Conservation (phyloP, 2,888 invertebrate genomes). For the Microctonus hyperodae region DNA sequence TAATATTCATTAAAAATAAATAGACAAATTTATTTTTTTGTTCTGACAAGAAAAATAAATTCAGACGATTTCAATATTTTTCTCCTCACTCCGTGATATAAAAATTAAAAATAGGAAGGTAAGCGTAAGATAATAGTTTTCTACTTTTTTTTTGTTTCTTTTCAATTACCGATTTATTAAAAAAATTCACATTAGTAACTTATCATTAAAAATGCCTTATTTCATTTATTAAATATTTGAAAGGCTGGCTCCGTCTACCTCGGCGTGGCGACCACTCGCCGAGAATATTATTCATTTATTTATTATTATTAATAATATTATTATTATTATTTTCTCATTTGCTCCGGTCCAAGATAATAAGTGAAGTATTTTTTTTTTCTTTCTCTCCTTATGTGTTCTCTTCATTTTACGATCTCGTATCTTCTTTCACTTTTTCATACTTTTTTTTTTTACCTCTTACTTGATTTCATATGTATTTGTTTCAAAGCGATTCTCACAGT, state of each 20-base stretch:
- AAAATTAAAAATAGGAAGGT: neutral
- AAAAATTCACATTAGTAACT: conserved; percentile 62
- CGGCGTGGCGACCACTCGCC: conserved; percentile 19
- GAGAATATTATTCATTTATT: conserved; percentile 43
- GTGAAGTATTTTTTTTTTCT: conserved; percentile 43
- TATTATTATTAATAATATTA: conserved; percentile 7
- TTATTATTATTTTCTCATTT: conserved; percentile 12
- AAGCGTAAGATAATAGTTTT: neutral
- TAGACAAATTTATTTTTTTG: neutral
- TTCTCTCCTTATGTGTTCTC: conserved; percentile 26
- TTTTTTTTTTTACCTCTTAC: conserved; percentile 14
- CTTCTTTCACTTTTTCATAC: neutral
- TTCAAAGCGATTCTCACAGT: conserved; percentile 17
- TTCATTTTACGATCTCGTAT: conserved; percentile 19
- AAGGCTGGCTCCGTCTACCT: conserved; percentile 44
- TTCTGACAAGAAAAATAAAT: too few species aligned
- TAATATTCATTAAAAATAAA: conserved; percentile 25
- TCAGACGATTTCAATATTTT: too few species aligned
- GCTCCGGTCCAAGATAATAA: conserved; percentile 47
- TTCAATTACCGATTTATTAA: conserved; percentile 57
- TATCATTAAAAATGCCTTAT: conserved; percentile 61
- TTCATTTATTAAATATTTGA: conserved; percentile 58
- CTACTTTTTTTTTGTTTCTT: conserved; percentile 33
- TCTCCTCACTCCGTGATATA: too few species aligned
- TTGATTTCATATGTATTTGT: conserved; percentile 20